Conservation (phyloP, 2,888 invertebrate genomes). For the Osmoderma eremita region DNA sequence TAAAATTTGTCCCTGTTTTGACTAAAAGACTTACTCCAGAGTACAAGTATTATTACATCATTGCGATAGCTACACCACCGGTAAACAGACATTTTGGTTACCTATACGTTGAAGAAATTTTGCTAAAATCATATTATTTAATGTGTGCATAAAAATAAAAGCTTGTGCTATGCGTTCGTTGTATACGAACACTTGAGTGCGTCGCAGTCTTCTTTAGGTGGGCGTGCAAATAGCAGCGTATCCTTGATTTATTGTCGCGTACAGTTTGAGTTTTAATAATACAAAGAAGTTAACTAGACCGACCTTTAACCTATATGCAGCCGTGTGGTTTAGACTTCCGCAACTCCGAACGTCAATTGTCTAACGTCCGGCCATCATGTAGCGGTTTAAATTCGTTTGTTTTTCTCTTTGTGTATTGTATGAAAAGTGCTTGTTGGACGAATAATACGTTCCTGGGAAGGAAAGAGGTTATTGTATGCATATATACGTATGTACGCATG, state of each 20-base stretch:
- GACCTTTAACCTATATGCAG: conserved; percentile 24
- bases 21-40: too few species aligned
- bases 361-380: conserved; percentile 7
- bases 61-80: too few species aligned
- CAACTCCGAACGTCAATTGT: conserved; percentile 20
- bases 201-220: not conserved
- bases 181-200: too few species aligned
- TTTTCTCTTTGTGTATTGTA: conserved; percentile 22
- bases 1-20: too few species aligned
- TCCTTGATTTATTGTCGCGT: conserved; percentile 19
- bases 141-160: too few species aligned
- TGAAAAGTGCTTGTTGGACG: not conserved
- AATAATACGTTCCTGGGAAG: not conserved
- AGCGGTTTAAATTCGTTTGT: conserved; percentile 9
- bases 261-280: conserved; percentile 8
- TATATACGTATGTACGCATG: not conserved
- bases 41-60: too few species aligned
- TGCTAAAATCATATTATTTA: too few species aligned
- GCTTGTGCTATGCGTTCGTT: too few species aligned
- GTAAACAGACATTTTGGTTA: too few species aligned
- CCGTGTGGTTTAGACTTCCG: conserved; percentile 18
- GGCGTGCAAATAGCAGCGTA: conserved; percentile 2
- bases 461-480: not conserved
- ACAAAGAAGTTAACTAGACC: conserved; percentile 21
- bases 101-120: too few species aligned